These are phyloP conservation scores for Allolobophora icterica DNA, from an alignment of 2,888 invertebrate species.

Conservation along the genomic window DNA sequence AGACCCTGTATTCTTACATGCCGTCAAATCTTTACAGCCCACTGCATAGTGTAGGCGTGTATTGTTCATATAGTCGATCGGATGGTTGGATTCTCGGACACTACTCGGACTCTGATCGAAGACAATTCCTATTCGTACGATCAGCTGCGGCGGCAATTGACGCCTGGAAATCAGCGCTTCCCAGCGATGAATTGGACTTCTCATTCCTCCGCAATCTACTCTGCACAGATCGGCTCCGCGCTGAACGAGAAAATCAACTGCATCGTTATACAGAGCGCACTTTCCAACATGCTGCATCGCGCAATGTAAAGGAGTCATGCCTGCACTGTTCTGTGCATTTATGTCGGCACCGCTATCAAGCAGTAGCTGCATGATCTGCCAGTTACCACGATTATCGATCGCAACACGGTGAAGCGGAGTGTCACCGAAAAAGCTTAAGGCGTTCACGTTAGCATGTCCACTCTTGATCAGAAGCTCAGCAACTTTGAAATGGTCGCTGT, in stretches of 20 bases:
- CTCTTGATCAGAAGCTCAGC: neutral
- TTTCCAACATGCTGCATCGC: neutral
- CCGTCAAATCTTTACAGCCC: neutral
- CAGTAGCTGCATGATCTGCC: neutral
- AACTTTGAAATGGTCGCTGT: neutral
- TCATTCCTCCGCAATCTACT: neutral
- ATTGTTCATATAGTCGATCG: neutral
- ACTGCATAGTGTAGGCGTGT: neutral
- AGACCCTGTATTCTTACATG: neutral
- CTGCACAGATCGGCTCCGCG: neutral
- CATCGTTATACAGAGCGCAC: neutral
- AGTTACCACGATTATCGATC: neutral
- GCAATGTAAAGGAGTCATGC: neutral
- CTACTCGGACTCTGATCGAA: neutral
- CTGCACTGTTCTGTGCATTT: neutral
- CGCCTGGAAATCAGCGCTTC: neutral
- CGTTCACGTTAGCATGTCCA: neutral
- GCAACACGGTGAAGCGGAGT: neutral
- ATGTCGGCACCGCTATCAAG: constrained; percentile 8
- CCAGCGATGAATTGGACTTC: neutral
- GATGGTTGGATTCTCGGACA: neutral
- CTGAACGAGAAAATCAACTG: neutral
- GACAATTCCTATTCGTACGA: neutral
- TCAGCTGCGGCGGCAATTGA: neutral
- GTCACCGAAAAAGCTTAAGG: neutral